Base-by-base conservation (phyloP, 2,797 vertebrate species). In the Danio kyathit region DNA sequence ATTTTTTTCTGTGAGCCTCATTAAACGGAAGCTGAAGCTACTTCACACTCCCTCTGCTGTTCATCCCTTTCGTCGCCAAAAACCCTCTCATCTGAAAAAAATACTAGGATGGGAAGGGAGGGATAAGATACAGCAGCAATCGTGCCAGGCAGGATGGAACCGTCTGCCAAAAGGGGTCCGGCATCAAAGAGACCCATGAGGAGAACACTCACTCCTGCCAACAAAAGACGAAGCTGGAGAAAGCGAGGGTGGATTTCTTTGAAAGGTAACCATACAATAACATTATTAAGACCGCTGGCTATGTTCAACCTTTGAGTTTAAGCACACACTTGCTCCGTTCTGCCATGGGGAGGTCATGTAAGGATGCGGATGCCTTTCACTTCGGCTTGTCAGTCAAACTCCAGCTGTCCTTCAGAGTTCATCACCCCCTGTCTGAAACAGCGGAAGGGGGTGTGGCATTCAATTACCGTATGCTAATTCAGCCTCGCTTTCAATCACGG, bases 391-490 rank as follows among this genome's bases (percentile, higher is more conserved):
- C 44, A 61, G 44, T 61, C n/a, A 79, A 44, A 43, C 16, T 57
- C 21, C 19, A 29, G 29, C 65, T 63, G 82, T 73, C 54, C 79
- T 70, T 79, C 14, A 56, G 63, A 76, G 79, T 77, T 86, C 72
- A 77, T 80, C 66, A 71, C 60, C 41, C 38, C n/a, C 87, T 84
- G 83, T 92, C 89, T 90, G 88, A 89, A 91, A 88, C 90, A 91
- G 86, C 88, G 85, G 91, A 92, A 91, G 89, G 90, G 89, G 89
- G 89, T 90, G 89, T 94, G 92, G 90, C 92, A 93, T 93, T 93
- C 88, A 90, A 93, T 93, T 93, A 92, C 71, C 72, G 17, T 91
- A 92, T 93, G 93, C 88, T 92, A 93, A 93, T 94, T 86, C 85
- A 79, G 82, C 78, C 89, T 88, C 70, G 88, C 91, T 90, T 83